These are phyloP conservation scores for Mormyrus iriodes DNA, from an alignment of 2,113 vertebrate species.

Conservation along the genomic window DNA sequence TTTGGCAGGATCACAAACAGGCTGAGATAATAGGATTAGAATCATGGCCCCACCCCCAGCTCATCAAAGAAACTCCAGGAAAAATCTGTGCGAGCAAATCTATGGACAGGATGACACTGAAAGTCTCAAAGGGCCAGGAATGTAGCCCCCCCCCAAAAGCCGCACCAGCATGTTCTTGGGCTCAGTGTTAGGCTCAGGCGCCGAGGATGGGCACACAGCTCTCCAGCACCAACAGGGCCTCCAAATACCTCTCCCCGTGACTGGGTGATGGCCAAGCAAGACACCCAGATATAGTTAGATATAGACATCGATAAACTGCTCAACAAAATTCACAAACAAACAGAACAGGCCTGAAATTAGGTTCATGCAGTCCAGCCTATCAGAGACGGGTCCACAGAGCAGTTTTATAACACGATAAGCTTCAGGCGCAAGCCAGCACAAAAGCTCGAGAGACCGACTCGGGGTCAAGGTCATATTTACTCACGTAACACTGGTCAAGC, in stretches of 20 bases:
- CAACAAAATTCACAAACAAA: neutral
- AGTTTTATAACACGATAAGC: neutral
- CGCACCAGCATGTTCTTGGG: neutral
- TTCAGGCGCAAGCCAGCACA: neutral
- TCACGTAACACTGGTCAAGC: neutral
- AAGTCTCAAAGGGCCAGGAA: slow-evolving; percentile 33
- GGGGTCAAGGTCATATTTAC: neutral
- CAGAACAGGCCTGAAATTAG: neutral
- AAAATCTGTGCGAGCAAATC: slow-evolving; percentile 35
- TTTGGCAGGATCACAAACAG: slow-evolving; percentile 49
- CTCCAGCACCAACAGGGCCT: no score
- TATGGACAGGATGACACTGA: neutral
- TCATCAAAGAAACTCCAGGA: slow-evolving; percentile 13
- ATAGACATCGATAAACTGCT: neutral
- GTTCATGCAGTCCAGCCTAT: neutral
- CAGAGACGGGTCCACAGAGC: neutral
- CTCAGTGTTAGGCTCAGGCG: neutral
- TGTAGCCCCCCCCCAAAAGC: neutral
- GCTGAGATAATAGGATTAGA: slow-evolving; percentile 62
- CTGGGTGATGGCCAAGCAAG: no score
- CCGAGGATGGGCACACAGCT: no score
- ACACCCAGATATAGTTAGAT: neutral
- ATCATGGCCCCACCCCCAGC: slow-evolving; percentile 25
- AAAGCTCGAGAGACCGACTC: neutral
- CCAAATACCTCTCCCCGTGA: no score